A percentile compares a stretch with the other conserved stretches of the same genome.
Evolutionary conservation across 2,113 vertebrate genomes (phyloP).

Genomic region (Nematolebias whitei): DNA sequence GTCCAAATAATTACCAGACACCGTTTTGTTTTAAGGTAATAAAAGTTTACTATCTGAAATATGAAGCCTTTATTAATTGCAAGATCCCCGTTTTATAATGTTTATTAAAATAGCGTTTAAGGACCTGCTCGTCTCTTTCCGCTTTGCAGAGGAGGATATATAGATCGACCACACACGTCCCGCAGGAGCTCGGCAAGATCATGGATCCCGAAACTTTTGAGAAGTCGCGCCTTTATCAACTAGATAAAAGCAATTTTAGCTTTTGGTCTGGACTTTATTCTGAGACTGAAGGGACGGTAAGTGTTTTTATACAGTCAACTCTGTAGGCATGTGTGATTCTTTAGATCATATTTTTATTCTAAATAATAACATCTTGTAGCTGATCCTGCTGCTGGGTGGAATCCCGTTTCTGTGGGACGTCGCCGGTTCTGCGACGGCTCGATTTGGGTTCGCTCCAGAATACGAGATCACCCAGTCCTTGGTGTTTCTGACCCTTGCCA

Average conservation of each 20-base stretch:
- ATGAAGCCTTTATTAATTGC: not conserved
- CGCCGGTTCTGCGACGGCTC: slow-evolving; percentile 84
- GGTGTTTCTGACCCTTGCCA: slow-evolving; percentile 90
- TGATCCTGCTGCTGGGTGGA: slow-evolving; percentile 94
- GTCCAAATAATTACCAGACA: no score
- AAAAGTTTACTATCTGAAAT: not conserved
- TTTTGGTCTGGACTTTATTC: slow-evolving; percentile 99
- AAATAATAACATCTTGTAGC: slow-evolving; percentile 16
- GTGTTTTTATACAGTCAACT: slow-evolving; percentile 24
- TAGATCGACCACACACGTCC: slow-evolving; percentile 88
- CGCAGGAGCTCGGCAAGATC: slow-evolving; percentile 90
- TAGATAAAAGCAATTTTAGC: slow-evolving; percentile 98
- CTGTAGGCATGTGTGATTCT: no score
- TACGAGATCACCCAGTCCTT: slow-evolving; percentile 96
- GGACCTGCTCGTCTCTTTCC: not conserved
- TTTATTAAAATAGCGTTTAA: not conserved
- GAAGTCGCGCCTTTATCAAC: slow-evolving; percentile 95
- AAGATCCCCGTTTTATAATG: not conserved
- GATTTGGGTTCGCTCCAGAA: slow-evolving; percentile 86
- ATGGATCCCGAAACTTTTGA: slow-evolving; percentile 98
- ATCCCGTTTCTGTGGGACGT: slow-evolving; percentile 93
- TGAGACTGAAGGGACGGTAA: slow-evolving; percentile 94
- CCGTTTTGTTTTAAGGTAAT: no score
- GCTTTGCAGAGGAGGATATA: slow-evolving; percentile 87
- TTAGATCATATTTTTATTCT: not conserved